phyloP scores from a whole-genome alignment of 1,140 invertebrate genomes.

The Tribolium castaneum region DNA sequence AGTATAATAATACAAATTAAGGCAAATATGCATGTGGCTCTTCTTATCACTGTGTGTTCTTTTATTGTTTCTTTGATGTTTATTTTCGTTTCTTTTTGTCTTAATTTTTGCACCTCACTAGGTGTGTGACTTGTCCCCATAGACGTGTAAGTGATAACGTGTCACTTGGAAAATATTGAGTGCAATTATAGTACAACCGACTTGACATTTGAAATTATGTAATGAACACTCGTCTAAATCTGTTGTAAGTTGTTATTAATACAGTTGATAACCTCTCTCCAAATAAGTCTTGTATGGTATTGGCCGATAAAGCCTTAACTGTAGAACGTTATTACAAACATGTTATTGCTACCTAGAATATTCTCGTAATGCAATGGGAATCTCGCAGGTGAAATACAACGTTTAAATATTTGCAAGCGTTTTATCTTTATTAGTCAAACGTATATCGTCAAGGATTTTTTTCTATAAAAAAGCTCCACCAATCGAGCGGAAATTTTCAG shows the following conservation, averaged over 20 bases:
- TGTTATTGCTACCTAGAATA: not conserved
- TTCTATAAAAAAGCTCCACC: not conserved
- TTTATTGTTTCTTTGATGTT: not conserved
- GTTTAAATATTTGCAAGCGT: constrained; percentile 20
- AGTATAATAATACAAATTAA: not conserved
- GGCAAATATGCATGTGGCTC: not conserved
- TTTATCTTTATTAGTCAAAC: constrained; percentile 22
- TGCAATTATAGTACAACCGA: not conserved
- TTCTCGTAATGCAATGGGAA: not conserved
- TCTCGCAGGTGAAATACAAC: not conserved
- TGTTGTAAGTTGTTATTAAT: not conserved
- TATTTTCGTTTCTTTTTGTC: not conserved
- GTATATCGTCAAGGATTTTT: constrained; percentile 1
- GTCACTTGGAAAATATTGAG: not conserved
- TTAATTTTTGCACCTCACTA: too few species aligned
- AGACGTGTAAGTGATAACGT: not conserved
- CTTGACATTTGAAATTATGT: not conserved
- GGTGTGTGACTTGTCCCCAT: not conserved
- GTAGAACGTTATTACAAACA: not conserved
- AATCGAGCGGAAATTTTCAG: not conserved
- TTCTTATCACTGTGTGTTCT: not conserved
- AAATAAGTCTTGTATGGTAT: not conserved
- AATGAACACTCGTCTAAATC: not conserved
- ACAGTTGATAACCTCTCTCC: not conserved
- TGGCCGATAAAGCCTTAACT: not conserved